phyloP scores from a whole-genome alignment of 2,888 invertebrate species.

The Apodemia mormo region DNA sequence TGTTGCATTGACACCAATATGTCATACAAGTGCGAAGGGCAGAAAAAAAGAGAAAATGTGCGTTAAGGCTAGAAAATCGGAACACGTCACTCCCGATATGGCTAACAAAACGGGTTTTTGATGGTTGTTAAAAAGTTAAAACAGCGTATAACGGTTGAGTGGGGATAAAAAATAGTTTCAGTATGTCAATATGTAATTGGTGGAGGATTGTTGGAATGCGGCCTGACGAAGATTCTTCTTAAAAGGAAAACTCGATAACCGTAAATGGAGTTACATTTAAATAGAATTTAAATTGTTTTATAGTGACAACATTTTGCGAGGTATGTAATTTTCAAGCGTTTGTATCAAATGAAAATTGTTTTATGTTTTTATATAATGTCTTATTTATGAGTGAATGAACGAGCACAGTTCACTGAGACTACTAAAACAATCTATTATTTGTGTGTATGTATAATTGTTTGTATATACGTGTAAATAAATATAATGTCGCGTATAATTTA shows the following conservation, averaged over 20 bases:
- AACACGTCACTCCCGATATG: slow-evolving; percentile 61
- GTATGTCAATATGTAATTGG: slow-evolving; percentile 69
- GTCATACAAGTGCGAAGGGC: slow-evolving; percentile 53
- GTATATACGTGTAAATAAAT: not conserved
- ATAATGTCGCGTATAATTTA: not conserved
- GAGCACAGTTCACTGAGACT: too few relatives aligned
- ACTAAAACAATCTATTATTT: too few relatives aligned
- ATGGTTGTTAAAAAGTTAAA: slow-evolving; percentile 68
- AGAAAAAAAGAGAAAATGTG: slow-evolving; percentile 62
- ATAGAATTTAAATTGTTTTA: slow-evolving; percentile 61
- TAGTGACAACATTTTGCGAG: slow-evolving; percentile 39
- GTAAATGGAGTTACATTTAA: slow-evolving; percentile 61
- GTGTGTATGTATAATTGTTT: too few relatives aligned
- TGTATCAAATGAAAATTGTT: not conserved
- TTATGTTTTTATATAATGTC: not conserved
- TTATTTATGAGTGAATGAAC: not conserved
- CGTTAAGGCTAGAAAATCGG: slow-evolving; percentile 74
- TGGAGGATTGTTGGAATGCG: slow-evolving; percentile 67
- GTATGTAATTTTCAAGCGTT: slow-evolving; percentile 10
- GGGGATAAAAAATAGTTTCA: slow-evolving; percentile 61
- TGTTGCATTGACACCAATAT: slow-evolving; percentile 75
- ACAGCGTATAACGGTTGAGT: slow-evolving; percentile 68
- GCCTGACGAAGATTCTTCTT: slow-evolving; percentile 64
- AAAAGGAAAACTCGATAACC: slow-evolving; percentile 63
- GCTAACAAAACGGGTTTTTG: slow-evolving; percentile 61